Conservation (phyloP, 2,113 vertebrate genomes). For the Progne subis region DNA sequence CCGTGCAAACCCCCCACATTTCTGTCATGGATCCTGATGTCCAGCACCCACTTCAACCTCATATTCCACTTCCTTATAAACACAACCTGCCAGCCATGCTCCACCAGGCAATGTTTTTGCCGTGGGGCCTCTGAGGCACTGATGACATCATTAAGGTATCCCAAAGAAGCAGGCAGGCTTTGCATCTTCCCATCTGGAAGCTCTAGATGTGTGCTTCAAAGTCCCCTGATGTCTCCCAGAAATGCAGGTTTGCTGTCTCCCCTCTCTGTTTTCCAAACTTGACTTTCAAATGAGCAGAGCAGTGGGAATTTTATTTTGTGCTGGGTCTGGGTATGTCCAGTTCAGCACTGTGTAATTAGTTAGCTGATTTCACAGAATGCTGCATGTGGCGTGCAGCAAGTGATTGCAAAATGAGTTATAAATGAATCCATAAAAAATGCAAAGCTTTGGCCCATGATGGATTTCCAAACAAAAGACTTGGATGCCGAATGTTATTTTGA, state of each 20-base stretch:
- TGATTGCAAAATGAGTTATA: slow-evolving; percentile 31
- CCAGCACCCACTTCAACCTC: background rate
- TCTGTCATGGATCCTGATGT: background rate
- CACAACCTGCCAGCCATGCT: background rate
- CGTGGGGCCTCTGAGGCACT: background rate
- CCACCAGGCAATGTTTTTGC: background rate
- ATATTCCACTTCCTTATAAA: background rate
- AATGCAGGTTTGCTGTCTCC: background rate
- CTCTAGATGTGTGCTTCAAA: background rate
- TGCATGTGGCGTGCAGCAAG: background rate
- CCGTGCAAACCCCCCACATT: background rate
- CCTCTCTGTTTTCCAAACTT: background rate
- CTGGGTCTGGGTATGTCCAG: background rate
- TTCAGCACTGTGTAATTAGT: background rate
- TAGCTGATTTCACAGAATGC: background rate
- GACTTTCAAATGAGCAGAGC: background rate
- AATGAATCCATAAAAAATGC: background rate
- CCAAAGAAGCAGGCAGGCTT: background rate
- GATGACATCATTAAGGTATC: background rate
- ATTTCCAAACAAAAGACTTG: slow-evolving; percentile 23
- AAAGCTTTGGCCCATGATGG: background rate
- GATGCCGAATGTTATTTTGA: background rate
- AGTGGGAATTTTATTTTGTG: background rate
- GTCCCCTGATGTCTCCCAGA: background rate
- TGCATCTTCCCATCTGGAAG: background rate